Evolutionary conservation across 2,888 invertebrate genomes (phyloP).

Genomic region (Papilio demoleus): DNA sequence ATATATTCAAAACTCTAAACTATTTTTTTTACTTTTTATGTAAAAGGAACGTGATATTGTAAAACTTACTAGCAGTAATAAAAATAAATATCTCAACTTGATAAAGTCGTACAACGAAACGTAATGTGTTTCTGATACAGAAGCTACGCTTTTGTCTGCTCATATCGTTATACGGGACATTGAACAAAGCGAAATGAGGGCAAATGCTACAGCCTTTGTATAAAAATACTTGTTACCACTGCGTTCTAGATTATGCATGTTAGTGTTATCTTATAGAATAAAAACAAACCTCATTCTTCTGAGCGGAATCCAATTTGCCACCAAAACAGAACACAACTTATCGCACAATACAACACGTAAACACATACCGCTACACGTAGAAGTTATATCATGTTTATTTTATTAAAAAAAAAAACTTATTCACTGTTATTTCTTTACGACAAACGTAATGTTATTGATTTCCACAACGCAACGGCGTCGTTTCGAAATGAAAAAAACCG

Average conservation of each 20-base stretch:
- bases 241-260: slow-evolving; percentile 3
- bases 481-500: slow-evolving; percentile 22
- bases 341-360: slow-evolving; percentile 53
- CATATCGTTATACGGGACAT: slow-evolving; percentile 24
- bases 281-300: slow-evolving; percentile 69
- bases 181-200: slow-evolving; percentile 28
- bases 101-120: not conserved
- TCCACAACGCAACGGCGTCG: slow-evolving; percentile 6
- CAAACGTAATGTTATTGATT: slow-evolving; percentile 28
- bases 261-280: not conserved
- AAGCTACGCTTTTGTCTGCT: slow-evolving; percentile 13
- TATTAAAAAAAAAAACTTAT: slow-evolving; percentile 17
- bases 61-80: not conserved
- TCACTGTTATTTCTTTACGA: not conserved
- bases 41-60: not conserved
- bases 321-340: slow-evolving; percentile 53
- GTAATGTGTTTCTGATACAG: slow-evolving; percentile 13
- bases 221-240: not conserved
- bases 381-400: slow-evolving; percentile 41
- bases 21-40: not conserved
- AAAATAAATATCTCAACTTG: not conserved
- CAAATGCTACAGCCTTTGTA: slow-evolving; percentile 9
- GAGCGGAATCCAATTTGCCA: slow-evolving; percentile 75
- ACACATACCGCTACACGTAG: slow-evolving; percentile 60
- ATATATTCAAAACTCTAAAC: too few relatives aligned